Base-by-base conservation (phyloP, 1,140 invertebrate genomes). In the Temnothorax longispinosus region DNA sequence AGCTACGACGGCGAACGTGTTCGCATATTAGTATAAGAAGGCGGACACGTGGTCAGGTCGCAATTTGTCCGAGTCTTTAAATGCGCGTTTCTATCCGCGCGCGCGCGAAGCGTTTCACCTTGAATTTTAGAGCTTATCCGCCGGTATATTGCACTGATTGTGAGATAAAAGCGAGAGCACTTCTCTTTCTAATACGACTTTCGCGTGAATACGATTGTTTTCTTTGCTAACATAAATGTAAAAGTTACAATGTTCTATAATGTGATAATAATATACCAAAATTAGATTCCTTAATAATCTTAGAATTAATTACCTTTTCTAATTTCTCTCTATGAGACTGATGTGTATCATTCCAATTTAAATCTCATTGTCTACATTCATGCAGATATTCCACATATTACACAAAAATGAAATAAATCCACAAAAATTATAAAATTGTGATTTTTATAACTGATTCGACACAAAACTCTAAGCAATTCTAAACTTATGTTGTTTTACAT, bases 41-140 rank as follows among this genome's bases (percentile, higher is more conserved):
- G 77, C 77, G 78, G 54, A 77, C 88, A 88, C 77, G 64, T 62
- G 41, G 87, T 13, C n/a, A 50, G 69, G 60, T 88, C 75, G 85
- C 71, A 89, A 89, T 89, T 89, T 89, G 87, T 89, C 76, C 87
- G 56, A 81, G 56, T 81, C 67, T 89, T 89, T 89, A 89, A 89
- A 85, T 47, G 82, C 71, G 54, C 82, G 82, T 81, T 89, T 85
- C 47, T 88, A 85, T 88, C 80, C 60, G 41, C 58, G 21, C 56
- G 21, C 56, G 58, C 44, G 60, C 32, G 13, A 64, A 44, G 13
- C 74, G 58, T 62, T 77, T 71, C 27, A 18, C 65, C 2, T 71
- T 67, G 35, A 18, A 56, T 56, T 71, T 69, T 21, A 69, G 5
- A 54, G 38, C 38, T 65, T 38, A 65, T 50, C 27, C 38, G 35